These are phyloP conservation scores for Euwallacea fornicatus DNA, from an alignment of 1,140 invertebrate species.

Conservation along the genomic window DNA sequence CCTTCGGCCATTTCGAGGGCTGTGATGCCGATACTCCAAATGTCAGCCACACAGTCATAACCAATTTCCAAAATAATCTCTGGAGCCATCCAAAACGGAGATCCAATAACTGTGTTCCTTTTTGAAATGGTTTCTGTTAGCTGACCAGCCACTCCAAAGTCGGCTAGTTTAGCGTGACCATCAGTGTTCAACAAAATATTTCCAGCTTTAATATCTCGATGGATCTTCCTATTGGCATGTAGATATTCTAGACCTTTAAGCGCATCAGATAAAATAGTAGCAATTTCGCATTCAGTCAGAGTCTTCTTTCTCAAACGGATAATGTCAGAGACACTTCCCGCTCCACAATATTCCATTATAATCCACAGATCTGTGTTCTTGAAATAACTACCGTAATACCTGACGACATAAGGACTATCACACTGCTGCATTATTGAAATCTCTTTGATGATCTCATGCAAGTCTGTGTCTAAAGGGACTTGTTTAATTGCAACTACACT, in stretches of 20 bases:
- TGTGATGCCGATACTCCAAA: conserved; percentile 97
- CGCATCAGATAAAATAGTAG: conserved; percentile 92
- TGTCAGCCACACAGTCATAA: conserved; percentile 98
- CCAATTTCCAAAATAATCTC: conserved; percentile 99
- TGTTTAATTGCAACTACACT: conserved; percentile 98
- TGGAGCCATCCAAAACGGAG: conserved; percentile 99
- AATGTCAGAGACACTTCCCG: conserved; percentile 98
- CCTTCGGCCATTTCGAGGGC: conserved; percentile 99
- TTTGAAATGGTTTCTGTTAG: conserved; percentile 99
- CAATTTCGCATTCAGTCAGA: conserved; percentile 93
- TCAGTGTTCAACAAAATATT: conserved; percentile 99
- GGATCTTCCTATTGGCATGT: conserved; percentile 94
- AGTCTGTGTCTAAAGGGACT: conserved; percentile 97
- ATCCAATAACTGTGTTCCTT: conserved; percentile 97
- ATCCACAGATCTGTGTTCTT: conserved; percentile 99
- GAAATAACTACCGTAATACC: conserved; percentile 99
- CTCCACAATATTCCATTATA: conserved; percentile 99
- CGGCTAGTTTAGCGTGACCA: conserved; percentile 96
- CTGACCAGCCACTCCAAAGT: conserved; percentile 99
- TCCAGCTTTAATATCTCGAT: conserved; percentile 94
- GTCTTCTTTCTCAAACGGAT: conserved; percentile 97
- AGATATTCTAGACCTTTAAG: conserved; percentile 96
- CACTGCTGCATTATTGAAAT: conserved; percentile 99
- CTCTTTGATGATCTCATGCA: conserved; percentile 99
- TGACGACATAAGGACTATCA: conserved; percentile 97